Base-by-base conservation (phyloP, 1,140 invertebrate genomes). In the Cotesia typhae region DNA sequence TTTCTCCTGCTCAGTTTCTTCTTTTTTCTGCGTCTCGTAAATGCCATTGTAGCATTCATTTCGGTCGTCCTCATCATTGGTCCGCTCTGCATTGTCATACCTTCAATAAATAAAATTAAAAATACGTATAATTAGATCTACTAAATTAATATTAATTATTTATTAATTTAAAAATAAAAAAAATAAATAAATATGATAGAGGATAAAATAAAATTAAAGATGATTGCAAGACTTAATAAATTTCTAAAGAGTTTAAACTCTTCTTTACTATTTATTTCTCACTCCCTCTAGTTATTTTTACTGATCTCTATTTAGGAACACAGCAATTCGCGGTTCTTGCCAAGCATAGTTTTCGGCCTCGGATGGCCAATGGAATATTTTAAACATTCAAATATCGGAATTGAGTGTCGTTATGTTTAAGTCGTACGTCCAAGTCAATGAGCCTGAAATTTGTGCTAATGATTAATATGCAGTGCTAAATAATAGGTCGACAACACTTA, bases 41-140 rank as follows among this genome's bases (percentile, higher is more conserved):
- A 82, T 41, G 77, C 78, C 69, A 75, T 60, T 10, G 72, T 76
- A 57, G 77, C 74, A 65, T 75, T 76, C 53, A 80, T 71, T 47
- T 83, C 81, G 70, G 74, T 81, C 71, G 76, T 84, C 77, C 83
- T 83, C 72, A 85, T 78, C 78, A 86, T 85, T 51, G 81, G 78
- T 17, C 82, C 84, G 63, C 81, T 76, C 79, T 83, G 85, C 74
- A 87, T 82, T 67, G 85, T 85, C 74, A 86, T 80, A 78, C 85
- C 85, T 87, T 80, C 20, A 77, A 78, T 70, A 57, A 65, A 74
- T 75, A 71, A 59, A 63, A 71, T 67, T 68, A 68, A 61, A 68
- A 69, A 71, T 66, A 47, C 14, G 52, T 70, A 51, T 38, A 60
- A 17, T 35, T 47, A 35, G 14, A 57, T 51, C 6, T 51, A 59